Evolutionary conservation across 2,888 invertebrate genomes (phyloP).

Genomic region (Oxytorus armatus): DNA sequence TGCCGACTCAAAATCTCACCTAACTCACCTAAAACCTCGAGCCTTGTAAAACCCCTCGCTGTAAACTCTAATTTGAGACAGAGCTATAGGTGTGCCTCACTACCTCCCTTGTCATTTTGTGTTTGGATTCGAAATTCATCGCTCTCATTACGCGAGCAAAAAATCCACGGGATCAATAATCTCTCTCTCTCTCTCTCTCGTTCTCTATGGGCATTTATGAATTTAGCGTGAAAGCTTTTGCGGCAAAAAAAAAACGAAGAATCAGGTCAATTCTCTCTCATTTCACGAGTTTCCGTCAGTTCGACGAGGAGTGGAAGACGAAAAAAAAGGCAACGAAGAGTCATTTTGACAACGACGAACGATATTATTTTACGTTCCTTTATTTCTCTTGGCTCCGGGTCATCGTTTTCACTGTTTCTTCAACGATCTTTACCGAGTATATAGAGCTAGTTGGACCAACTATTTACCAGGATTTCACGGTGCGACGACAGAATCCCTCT

Average conservation of each 20-base stretch:
- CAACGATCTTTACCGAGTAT: conserved; percentile 47
- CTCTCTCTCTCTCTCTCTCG: neutral
- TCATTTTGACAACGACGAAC: conserved; percentile 26
- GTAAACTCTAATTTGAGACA: no score
- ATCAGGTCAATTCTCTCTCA: conserved; percentile 12
- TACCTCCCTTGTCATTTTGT: neutral
- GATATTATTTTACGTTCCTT: conserved; percentile 39
- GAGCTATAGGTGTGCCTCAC: neutral
- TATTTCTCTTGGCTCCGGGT: conserved; percentile 42
- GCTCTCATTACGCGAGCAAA: no score
- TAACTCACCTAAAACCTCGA: no score
- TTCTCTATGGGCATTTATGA: neutral
- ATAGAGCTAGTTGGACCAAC: conserved; percentile 52
- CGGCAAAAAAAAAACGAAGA: conserved; percentile 29
- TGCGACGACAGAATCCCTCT: conserved; percentile 69
- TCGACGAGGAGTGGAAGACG: neutral
- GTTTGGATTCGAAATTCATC: neutral
- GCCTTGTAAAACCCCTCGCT: no score
- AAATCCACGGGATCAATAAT: no score
- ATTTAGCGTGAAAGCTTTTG: conserved; percentile 27
- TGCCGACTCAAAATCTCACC: no score
- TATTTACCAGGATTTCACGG: conserved; percentile 75
- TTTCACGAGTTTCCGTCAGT: conserved; percentile 26
- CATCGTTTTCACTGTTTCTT: conserved; percentile 65
- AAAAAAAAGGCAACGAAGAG: conserved; percentile 14